A percentile compares a stretch with the other conserved stretches of the same genome.
Conservation (phyloP, 2,113 vertebrate genomes). For the Grammomys dolichurus region DNA sequence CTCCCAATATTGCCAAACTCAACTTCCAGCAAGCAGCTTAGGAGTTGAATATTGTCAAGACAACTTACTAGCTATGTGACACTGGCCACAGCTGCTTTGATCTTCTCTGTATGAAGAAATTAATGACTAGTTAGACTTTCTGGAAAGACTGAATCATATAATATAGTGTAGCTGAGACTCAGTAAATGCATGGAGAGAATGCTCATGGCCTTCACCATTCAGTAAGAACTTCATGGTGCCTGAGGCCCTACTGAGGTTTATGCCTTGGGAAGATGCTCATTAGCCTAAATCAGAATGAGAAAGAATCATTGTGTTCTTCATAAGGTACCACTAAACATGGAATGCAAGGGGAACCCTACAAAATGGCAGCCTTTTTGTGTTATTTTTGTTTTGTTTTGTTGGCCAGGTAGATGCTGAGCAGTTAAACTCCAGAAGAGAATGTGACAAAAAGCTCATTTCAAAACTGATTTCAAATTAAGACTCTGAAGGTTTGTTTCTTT, state of each 20-base stretch:
- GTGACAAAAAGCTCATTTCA: background rate
- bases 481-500: background rate
- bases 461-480: background rate
- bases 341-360: background rate
- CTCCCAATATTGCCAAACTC: background rate
- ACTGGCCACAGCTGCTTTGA: background rate
- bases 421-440: constrained; percentile 7
- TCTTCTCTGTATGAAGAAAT: constrained; percentile 10
- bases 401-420: background rate
- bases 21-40: background rate
- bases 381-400: background rate
- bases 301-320: background rate
- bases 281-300: background rate
- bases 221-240: background rate
- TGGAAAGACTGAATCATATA: background rate
- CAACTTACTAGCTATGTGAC: background rate
- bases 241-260: background rate
- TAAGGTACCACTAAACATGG: background rate
- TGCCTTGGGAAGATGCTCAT: background rate
- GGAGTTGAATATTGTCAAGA: background rate
- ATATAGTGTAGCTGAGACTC: background rate
- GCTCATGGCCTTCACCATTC: background rate
- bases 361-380: background rate
- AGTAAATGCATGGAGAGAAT: background rate
- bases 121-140: background rate